Base-by-base conservation (phyloP, 2,888 invertebrate genomes). In the Lasioglossum oenotherae region DNA sequence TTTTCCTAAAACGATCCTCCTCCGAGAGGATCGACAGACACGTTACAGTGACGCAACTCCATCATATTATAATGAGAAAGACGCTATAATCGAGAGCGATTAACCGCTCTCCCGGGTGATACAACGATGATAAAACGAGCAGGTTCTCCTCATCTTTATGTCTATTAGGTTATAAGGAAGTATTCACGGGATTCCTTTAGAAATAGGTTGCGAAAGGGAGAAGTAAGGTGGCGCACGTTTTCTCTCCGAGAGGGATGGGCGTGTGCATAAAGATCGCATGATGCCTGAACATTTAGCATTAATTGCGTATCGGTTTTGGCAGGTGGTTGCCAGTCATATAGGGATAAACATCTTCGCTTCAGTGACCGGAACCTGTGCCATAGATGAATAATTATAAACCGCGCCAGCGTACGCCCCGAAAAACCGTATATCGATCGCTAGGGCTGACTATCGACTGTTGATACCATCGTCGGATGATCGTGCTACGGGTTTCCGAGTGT, bases 251-350 rank as follows among this genome's bases (percentile, higher is more conserved):
- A 86, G 78, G 87, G 86, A 86, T 86, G 86, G 86, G 82, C 57
- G 75, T 74, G 75, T 74, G 75, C 72, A 79, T 82, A 82, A 91
- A 92, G 92, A 91, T 93, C 89, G 93, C 93, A 93, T 93, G 93
- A 90, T 92, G 86, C 82, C 74, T 79, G 93, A 92, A 89, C 93
- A 92, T 93, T 93, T 91, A 92, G 90, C 92, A 93, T 93, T 93
- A 93, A 93, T 93, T 92, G 92, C 91, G 91, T 92, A 93, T 93
- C 92, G 92, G 92, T 93, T 93, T 93, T 93, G 93, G 93, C 93
- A 93, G 93, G 93, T 93, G 93, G 91, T 89, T 91, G 89, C 88
- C 91, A 92, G 86, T 91, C 89, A 90, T 92, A 92, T 90, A 91
- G 90, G n/a, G 93, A 92, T 93, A 91, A 93, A 90, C 90, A 93